Percentiles rank a stretch among this genome's conserved stretches.
phyloP scores from a whole-genome alignment of 1,140 invertebrate genomes.

The Cataglyphis hispanica region DNA sequence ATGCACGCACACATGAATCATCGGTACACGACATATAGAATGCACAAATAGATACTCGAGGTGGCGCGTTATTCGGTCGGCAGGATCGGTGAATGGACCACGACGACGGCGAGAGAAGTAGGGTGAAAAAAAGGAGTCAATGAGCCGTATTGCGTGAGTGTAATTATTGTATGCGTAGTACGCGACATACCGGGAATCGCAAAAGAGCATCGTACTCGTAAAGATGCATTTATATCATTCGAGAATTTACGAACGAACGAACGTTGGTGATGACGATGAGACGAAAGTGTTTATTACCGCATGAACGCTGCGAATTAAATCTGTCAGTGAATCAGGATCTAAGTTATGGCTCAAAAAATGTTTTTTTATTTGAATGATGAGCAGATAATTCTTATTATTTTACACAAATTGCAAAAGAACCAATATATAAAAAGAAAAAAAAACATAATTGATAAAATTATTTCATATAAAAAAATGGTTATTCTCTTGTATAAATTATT shows the following conservation, averaged over 20 bases:
- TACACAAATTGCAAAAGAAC: neutral
- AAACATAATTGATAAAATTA: neutral
- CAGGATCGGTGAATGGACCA: constrained; percentile 81
- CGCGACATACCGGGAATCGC: constrained; percentile 27
- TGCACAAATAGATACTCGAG: constrained; percentile 78
- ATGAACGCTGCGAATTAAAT: neutral
- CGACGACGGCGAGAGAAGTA: constrained; percentile 16
- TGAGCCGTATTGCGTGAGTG: constrained; percentile 79
- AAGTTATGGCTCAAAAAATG: neutral
- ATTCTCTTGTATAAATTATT: too few species aligned
- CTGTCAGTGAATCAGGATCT: neutral
- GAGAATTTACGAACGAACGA: neutral
- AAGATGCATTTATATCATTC: neutral
- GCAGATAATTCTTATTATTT: neutral
- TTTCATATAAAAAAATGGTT: too few species aligned
- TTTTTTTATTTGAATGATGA: neutral
- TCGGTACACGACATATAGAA: constrained; percentile 66
- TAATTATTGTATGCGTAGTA: constrained; percentile 77
- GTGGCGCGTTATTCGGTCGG: constrained; percentile 41
- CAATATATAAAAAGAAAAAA: neutral
- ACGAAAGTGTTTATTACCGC: neutral
- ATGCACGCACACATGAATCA: constrained; percentile 24
- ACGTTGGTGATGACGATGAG: neutral
- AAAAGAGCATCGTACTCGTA: neutral
- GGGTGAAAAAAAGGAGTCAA: constrained; percentile 75